Evolutionary conservation across 1,140 invertebrate species (phyloP).

Genomic region (Bombus impatiens): DNA sequence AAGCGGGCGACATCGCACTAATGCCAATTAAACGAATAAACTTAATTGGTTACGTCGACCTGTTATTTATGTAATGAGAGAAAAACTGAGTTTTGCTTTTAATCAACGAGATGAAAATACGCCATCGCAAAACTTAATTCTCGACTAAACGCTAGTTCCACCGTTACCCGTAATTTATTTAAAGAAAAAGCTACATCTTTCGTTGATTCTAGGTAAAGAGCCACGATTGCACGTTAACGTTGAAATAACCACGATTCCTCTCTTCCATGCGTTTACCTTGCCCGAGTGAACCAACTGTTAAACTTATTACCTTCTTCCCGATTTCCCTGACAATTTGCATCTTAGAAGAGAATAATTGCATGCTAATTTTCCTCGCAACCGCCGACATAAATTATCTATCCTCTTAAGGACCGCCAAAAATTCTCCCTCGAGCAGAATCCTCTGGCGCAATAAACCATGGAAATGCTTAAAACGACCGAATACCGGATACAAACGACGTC

Average conservation of each 20-base stretch:
- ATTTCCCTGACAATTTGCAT: not conserved
- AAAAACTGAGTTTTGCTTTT: not conserved
- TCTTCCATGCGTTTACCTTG: not conserved
- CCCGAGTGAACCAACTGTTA: not conserved
- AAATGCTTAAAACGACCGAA: not conserved
- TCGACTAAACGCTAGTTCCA: not conserved
- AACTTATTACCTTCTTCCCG: not conserved
- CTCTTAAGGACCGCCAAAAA: not conserved
- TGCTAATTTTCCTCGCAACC: not conserved
- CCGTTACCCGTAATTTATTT: not conserved
- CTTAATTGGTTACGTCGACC: conserved; percentile 29
- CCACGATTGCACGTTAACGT: not conserved
- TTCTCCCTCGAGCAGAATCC: not conserved
- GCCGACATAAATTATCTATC: not conserved
- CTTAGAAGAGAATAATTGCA: not conserved
- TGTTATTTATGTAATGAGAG: conserved; percentile 3
- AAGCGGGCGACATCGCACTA: conserved; percentile 1
- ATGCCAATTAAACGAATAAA: conserved; percentile 41
- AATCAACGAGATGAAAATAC: not conserved
- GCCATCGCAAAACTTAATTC: not conserved
- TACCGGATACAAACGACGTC: not conserved
- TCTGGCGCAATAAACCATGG: not conserved
- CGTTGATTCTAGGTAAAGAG: not conserved
- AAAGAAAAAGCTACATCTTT: not conserved
- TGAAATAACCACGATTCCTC: not conserved